Conservation (phyloP, 2,888 invertebrate species). For the Conops quadrifasciatus region DNA sequence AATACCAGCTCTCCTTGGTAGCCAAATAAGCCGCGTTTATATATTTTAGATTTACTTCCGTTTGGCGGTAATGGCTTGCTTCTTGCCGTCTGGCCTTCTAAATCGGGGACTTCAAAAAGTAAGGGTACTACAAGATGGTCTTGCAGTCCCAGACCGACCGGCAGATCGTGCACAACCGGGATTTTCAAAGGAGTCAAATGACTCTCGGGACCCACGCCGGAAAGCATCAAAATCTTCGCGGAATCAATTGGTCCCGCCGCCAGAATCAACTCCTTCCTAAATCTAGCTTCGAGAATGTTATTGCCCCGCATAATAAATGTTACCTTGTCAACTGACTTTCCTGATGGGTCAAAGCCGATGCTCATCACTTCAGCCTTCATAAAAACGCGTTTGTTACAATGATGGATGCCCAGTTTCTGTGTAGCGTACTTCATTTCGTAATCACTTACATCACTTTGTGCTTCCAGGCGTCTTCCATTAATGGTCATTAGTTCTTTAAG, state of each 20-base stretch:
- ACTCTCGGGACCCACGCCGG: conserved; percentile 57
- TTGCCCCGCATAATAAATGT: conserved; percentile 67
- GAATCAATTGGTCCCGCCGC: conserved; percentile 60
- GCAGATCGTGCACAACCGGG: conserved; percentile 48
- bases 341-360: conserved; percentile 66
- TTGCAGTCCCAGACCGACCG: conserved; percentile 79
- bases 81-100: not conserved
- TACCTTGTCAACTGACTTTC: conserved; percentile 65
- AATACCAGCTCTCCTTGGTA: too few relatives aligned
- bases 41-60: too few relatives aligned
- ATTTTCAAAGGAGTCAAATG: conserved; percentile 51
- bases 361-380: conserved; percentile 69
- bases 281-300: conserved; percentile 45
- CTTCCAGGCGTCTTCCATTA: conserved; percentile 76
- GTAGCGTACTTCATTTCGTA: not conserved
- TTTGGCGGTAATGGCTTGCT: too few relatives aligned
- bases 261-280: conserved; percentile 55
- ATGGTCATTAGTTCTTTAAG: conserved; percentile 76
- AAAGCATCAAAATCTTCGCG: conserved; percentile 60
- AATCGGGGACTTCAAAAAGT: conserved; percentile 39
- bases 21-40: too few relatives aligned
- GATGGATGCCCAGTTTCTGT: conserved; percentile 52
- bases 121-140: conserved; percentile 75
- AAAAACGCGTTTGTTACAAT: conserved; percentile 70
- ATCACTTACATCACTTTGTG: not conserved